These are phyloP conservation scores for Ictalurus furcatus DNA, from an alignment of 2,113 vertebrate species.

Conservation along the genomic window DNA sequence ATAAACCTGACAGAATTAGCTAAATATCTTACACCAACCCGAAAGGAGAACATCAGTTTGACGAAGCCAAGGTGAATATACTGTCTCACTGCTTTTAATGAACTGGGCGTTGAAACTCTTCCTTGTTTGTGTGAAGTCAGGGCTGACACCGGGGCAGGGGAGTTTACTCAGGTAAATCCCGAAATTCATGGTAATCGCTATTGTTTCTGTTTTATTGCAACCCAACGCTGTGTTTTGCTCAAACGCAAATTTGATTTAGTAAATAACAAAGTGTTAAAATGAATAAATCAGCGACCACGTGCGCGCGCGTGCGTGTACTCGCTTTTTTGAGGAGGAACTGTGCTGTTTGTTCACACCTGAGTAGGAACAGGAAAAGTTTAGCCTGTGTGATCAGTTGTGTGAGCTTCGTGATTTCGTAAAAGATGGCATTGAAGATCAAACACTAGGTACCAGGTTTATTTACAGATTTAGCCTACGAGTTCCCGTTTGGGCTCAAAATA, in stretches of 20 bases:
- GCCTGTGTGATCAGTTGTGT: background rate
- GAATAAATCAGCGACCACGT: background rate
- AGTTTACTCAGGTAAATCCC: background rate
- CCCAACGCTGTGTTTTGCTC: background rate
- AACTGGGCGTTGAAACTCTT: background rate
- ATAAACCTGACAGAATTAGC: background rate
- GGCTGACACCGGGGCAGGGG: background rate
- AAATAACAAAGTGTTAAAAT: background rate
- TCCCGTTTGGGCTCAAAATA: background rate
- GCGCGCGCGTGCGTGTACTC: background rate
- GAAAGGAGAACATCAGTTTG: background rate
- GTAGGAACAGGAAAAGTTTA: background rate
- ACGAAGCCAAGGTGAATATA: constrained; percentile 10
- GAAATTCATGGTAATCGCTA: background rate
- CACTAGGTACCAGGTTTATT: background rate
- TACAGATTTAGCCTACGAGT: background rate
- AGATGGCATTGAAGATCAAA: background rate
- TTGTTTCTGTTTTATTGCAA: background rate
- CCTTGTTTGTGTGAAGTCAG: background rate
- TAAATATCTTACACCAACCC: background rate
- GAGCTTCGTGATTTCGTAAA: background rate
- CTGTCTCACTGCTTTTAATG: background rate
- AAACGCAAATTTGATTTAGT: background rate
- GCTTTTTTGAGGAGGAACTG: background rate
- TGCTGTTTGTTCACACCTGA: background rate